Conservation (phyloP, 1,140 invertebrate species). For the Drosophila sucinea region DNA sequence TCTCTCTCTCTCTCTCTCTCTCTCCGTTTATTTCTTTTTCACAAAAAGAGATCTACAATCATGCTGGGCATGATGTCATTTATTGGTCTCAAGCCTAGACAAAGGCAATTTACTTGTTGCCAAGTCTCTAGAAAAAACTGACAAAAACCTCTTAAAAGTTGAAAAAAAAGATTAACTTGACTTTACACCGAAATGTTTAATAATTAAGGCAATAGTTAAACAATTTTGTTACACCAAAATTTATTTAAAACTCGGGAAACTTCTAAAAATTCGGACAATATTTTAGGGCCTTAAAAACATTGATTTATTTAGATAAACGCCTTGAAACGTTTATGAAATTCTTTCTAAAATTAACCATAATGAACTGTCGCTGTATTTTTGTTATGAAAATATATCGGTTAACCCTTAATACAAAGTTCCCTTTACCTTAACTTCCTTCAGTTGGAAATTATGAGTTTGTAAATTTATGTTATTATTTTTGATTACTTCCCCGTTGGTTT, state of each 20-base stretch:
- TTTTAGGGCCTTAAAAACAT: too few species aligned
- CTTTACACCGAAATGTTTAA: neutral
- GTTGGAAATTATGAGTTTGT: too few species aligned
- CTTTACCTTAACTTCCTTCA: too few species aligned
- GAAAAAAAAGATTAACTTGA: neutral
- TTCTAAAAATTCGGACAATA: too few species aligned
- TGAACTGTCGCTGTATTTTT: too few species aligned
- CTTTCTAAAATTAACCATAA: too few species aligned
- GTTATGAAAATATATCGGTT: too few species aligned
- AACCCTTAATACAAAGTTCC: too few species aligned
- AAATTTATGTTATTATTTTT: too few species aligned
- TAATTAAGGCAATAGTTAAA: neutral
- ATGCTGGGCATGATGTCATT: constrained; percentile 50
- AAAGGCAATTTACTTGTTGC: constrained; percentile 35
- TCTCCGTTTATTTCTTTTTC: constrained; percentile 28
- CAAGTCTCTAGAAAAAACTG: constrained; percentile 10
- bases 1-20: constrained; percentile 22
- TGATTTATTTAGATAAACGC: too few species aligned
- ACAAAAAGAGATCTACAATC: constrained; percentile 32
- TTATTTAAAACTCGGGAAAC: too few species aligned
- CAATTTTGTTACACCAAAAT: neutral
- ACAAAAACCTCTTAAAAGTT: neutral
- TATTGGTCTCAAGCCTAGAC: constrained; percentile 28
- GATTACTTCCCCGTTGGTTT: neutral
- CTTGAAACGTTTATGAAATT: too few species aligned